These are phyloP conservation scores for Plecturocebus donacophilus DNA, from an alignment of 2,113 vertebrate species.

Conservation along the genomic window DNA sequence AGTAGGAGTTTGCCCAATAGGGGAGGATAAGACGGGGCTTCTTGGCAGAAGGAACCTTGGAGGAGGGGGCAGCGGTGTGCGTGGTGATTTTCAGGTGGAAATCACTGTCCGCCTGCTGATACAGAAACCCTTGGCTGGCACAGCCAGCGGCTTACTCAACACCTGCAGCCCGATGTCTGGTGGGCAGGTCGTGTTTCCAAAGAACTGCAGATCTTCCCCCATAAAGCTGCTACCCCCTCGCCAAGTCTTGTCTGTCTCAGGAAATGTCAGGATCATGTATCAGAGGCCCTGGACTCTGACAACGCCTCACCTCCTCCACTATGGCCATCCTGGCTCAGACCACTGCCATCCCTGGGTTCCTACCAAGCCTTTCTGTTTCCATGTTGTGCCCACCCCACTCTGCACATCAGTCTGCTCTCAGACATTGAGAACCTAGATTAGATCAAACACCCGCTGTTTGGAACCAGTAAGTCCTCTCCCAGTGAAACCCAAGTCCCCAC, in stretches of 20 bases:
- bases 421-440: neutral
- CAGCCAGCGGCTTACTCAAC: accelerated
- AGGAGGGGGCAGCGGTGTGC: neutral
- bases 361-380: accelerated
- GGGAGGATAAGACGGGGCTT: neutral
- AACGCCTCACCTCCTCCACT: accelerated
- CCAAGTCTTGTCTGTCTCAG: neutral
- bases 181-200: neutral
- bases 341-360: accelerated
- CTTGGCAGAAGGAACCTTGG: neutral
- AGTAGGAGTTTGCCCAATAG: neutral
- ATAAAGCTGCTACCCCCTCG: neutral
- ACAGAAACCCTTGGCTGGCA: neutral
- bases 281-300: neutral
- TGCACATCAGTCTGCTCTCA: accelerated
- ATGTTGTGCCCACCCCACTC: accelerated
- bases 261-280: neutral
- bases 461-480: neutral
- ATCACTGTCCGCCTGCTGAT: neutral
- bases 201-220: accelerated
- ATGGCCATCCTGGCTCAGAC: neutral
- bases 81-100: accelerated
- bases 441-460: neutral
- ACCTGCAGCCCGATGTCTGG: accelerated
- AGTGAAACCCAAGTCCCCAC: neutral